phyloP scores from a whole-genome alignment of 2,113 vertebrate species.

The Grantiella picta region DNA sequence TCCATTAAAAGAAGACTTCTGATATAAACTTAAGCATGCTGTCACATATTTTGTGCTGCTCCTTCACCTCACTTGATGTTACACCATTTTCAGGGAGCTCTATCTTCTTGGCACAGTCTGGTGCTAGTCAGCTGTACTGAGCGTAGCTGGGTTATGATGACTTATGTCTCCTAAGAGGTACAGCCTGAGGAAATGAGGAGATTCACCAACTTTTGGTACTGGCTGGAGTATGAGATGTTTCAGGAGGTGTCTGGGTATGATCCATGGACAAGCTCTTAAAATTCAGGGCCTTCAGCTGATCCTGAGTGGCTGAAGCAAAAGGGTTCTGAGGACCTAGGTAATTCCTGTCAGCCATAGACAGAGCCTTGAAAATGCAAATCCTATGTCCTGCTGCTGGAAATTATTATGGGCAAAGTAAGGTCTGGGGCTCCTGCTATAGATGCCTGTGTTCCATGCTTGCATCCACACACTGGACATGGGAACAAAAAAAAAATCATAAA shows the following conservation, averaged over 20 bases:
- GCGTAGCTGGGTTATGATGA: background rate
- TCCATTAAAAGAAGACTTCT: background rate
- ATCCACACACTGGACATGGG: background rate
- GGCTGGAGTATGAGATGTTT: background rate
- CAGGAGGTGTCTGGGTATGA: background rate
- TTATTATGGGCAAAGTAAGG: background rate
- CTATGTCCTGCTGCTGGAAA: background rate
- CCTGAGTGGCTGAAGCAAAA: background rate
- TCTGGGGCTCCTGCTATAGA: background rate
- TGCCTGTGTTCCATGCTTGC: background rate
- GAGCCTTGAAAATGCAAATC: background rate
- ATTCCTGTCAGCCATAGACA: background rate
- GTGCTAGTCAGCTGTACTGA: background rate
- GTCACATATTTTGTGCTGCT: rapidly evolving
- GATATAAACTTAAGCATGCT: background rate
- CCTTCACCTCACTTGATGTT: background rate
- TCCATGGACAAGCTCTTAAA: rapidly evolving
- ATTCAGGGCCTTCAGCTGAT: background rate
- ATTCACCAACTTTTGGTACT: background rate
- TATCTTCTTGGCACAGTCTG: background rate
- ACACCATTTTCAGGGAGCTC: background rate
- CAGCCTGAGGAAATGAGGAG: background rate
- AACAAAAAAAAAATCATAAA: background rate
- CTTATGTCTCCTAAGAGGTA: background rate
- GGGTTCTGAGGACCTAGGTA: background rate